These are phyloP conservation scores for Numida meleagris DNA, from an alignment of 2,113 vertebrate species.

Conservation along the genomic window DNA sequence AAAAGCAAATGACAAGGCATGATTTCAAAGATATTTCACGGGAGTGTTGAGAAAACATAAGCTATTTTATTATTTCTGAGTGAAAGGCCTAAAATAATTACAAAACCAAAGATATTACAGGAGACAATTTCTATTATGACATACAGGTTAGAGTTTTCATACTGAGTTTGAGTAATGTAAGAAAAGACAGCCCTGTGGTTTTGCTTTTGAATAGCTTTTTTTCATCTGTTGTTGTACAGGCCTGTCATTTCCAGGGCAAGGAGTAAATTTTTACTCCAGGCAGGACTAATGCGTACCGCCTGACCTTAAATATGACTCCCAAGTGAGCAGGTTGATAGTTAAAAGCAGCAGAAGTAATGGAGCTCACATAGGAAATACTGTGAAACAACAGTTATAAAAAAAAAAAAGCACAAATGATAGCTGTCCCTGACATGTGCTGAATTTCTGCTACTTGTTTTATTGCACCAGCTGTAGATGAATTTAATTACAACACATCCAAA, in stretches of 20 bases:
- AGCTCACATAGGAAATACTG: neutral
- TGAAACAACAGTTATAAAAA: constrained; percentile 12
- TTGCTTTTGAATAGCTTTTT: constrained; percentile 48
- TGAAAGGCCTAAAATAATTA: constrained; percentile 63
- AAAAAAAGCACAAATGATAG: constrained; percentile 27
- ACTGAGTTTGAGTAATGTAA: neutral
- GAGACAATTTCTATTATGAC: neutral
- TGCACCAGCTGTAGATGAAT: constrained; percentile 11
- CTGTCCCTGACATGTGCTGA: constrained; percentile 34
- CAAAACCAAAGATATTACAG: constrained; percentile 34
- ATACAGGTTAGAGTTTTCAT: constrained; percentile 21
- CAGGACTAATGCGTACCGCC: constrained; percentile 58
- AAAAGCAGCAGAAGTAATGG: constrained; percentile 63
- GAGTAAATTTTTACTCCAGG: constrained; percentile 72
- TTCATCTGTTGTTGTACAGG: constrained; percentile 62
- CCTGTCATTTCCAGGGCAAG: constrained; percentile 63
- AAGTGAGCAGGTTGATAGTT: constrained; percentile 63
- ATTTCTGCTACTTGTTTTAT: constrained; percentile 48
- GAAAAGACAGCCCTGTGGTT: constrained; percentile 6
- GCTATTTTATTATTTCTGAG: constrained; percentile 33
- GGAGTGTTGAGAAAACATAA: constrained; percentile 27
- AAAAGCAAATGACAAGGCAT: neutral
- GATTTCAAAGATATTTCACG: constrained; percentile 35
- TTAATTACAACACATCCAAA: constrained; percentile 43
- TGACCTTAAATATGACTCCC: constrained; percentile 74